phyloP scores from a whole-genome alignment of 2,797 vertebrate genomes.

The Platyrinchus mystaceus region DNA sequence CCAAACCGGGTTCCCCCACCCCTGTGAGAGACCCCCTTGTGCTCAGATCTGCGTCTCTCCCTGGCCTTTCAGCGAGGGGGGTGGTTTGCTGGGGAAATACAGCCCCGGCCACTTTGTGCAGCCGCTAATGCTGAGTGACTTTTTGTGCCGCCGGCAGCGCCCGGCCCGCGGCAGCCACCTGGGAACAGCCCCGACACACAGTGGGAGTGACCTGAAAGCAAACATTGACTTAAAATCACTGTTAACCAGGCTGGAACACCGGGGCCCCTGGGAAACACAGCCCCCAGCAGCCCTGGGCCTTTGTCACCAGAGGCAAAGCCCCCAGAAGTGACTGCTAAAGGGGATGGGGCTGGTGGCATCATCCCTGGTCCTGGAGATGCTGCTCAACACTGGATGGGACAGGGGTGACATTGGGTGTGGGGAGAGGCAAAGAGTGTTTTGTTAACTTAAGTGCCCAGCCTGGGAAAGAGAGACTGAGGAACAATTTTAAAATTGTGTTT shows the following conservation, averaged over 20 bases:
- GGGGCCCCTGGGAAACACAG: background rate
- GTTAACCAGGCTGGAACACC: conserved; percentile 38
- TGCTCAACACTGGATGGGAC: background rate
- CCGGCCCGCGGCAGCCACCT: background rate
- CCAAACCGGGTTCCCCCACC: background rate
- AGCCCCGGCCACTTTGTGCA: background rate
- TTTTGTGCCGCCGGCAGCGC: conserved; percentile 24
- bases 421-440: background rate
- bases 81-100: background rate
- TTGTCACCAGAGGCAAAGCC: background rate
- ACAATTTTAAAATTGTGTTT: background rate
- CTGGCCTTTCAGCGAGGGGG: background rate
- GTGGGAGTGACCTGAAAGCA: background rate
- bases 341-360: background rate
- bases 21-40: background rate
- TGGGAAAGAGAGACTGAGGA: background rate
- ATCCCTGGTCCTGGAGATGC: background rate
- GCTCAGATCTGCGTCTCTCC: background rate
- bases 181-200: conserved; percentile 45
- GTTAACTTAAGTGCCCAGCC: background rate
- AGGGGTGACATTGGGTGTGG: accelerated
- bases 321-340: background rate
- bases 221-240: conserved; percentile 11
- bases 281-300: background rate
- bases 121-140: conserved; percentile 57